These are phyloP conservation scores for Rotaria sp. DNA, from an alignment of 2,888 invertebrate genomes.

Conservation along the genomic window DNA sequence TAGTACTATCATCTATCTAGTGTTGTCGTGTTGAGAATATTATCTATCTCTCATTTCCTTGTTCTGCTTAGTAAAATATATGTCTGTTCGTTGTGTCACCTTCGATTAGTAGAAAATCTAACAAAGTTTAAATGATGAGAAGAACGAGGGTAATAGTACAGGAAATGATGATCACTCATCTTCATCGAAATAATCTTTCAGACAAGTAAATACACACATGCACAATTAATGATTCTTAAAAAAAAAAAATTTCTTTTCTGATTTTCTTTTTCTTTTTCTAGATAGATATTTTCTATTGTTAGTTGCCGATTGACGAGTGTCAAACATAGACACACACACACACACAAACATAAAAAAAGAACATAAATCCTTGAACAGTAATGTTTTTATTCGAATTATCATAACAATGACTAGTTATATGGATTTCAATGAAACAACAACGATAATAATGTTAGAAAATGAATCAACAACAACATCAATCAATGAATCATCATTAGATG, in stretches of 20 bases:
- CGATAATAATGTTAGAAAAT: neutral
- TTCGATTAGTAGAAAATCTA: neutral
- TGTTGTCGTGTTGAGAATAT: neutral
- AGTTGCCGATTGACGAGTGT: neutral
- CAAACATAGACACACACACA: neutral
- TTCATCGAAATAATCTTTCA: neutral
- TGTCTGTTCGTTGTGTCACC: neutral
- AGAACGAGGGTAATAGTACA: no score
- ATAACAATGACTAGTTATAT: neutral
- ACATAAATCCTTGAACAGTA: neutral
- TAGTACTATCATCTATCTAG: neutral
- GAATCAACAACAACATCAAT: slow-evolving; percentile 1
- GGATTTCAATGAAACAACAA: neutral
- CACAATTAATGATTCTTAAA: neutral
- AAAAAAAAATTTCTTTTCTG: neutral
- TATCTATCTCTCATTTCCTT: neutral
- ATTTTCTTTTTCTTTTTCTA: neutral
- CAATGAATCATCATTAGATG: neutral
- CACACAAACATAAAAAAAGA: no score
- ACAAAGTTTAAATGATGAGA: no score
- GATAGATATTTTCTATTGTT: neutral
- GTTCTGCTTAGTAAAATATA: neutral
- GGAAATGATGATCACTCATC: neutral
- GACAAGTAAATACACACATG: neutral
- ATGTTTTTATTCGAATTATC: neutral